Base-by-base conservation (phyloP, 2,888 invertebrate species). In the Mamestra brassicae region DNA sequence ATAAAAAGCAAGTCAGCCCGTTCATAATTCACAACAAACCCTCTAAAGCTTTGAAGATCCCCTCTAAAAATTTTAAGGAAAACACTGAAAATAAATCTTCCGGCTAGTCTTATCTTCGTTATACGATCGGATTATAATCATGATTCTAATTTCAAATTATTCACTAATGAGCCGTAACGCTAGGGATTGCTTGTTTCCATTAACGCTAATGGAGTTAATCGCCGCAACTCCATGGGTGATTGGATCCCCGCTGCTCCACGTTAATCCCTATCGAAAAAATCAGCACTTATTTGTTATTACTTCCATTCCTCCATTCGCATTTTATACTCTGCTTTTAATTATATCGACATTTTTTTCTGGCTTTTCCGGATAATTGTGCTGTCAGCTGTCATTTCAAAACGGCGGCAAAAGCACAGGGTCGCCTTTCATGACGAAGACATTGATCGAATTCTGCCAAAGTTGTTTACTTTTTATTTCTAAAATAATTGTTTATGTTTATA, bases 181-280 rank as follows among this genome's bases (percentile, higher is more conserved):
- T 81, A 81, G 83, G 84, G 86, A 88, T 87, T 88, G 85, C 87
- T 89, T 89, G 89, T 90, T 89, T 88, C 90, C 91, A 92, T 92
- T 92, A 90, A 78, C 88, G 85, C 82, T 90, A 92, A 92, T 92
- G 90, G 89, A 89, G 89, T 89, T 88, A 92, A 92, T 91, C 87
- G 86, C 84, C 86, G 83, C 80, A 82, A 73, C 86, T 84, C 86
- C 90, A 92, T 90, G 89, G 89, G 83, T 85, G 88, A 91, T 91
- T 90, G 87, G 88, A 87, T 88, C 83, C 88, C 87, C 74, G 74
- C 78, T 78, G 85, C 60, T 74, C 72, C 70, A 64, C 77, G 71
- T 78, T 74, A 77, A 83, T 75, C 65, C 63, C 38, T 73, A 71
- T 66, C 68, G 80, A 71, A 79, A 83, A 79, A 83, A 73, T 71